Percentiles rank a stretch among this genome's conserved stretches.
Evolutionary conservation across 2,113 vertebrate genomes (phyloP).

Genomic region (Microtus montanus): DNA sequence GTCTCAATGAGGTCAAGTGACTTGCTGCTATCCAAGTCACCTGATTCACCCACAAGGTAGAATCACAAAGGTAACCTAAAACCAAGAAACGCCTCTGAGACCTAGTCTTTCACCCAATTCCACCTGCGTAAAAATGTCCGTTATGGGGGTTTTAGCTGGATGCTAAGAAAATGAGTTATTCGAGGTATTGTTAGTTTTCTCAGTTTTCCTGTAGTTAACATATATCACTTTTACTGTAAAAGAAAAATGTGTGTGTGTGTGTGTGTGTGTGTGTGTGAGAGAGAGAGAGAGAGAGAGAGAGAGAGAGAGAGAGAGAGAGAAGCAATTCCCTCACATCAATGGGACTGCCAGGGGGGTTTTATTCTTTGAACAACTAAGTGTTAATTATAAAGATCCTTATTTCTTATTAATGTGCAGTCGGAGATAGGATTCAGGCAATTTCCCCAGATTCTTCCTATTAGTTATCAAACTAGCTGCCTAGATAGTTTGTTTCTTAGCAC

Average conservation of each 20-base stretch:
- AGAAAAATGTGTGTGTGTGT: neutral
- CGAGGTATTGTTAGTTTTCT: neutral
- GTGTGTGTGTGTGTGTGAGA: neutral
- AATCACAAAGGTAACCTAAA: conserved; percentile 16
- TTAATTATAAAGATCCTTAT: conserved; percentile 68
- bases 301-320: neutral
- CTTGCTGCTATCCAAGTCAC: neutral
- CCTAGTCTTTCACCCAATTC: neutral
- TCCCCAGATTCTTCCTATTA: conserved; percentile 32
- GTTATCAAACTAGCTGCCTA: conserved; percentile 31
- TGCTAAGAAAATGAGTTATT: neutral
- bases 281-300: no score
- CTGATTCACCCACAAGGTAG: neutral
- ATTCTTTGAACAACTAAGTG: conserved; percentile 70
- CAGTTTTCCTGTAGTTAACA: conserved; percentile 42
- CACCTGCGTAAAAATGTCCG: neutral
- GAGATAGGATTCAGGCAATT: conserved; percentile 51
- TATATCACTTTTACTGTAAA: conserved; percentile 62
- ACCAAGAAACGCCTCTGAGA: neutral
- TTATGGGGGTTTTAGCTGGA: neutral
- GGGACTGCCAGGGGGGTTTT: neutral
- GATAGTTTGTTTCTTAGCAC: neutral
- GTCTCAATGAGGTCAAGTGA: neutral
- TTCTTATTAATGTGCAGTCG: conserved; percentile 67
- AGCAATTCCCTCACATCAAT: conserved; percentile 62